Base-by-base conservation (phyloP, 2,797 vertebrate species). In the Erethizon dorsatum region DNA sequence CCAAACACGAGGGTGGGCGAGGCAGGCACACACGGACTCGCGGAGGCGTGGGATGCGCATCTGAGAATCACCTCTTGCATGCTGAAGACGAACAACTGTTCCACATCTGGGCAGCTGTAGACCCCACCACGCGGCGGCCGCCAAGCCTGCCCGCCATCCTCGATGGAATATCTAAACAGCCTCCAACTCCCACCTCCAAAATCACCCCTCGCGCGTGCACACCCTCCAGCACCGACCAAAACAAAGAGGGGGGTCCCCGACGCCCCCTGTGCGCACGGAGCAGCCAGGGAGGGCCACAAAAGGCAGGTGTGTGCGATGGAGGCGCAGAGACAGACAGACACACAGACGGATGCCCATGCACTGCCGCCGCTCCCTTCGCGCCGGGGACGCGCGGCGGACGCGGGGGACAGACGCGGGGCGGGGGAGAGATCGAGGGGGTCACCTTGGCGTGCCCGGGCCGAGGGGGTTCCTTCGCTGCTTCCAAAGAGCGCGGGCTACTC, bases 361-460 rank as follows among this genome's bases (percentile, higher is more conserved):
- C 77, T 14, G 96, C 0, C 86, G 65, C 94, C 63, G 61, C 94
- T 82, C 54, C 54, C 89, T 88, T 15, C 2, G 41, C 0, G 13
- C 88, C 45, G 41, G 78, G 18, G 69, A 47, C 22, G 2, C 6
- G 80, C 41, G 17, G 52, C 26, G 26, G 45, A n/a, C 26, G 2
- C 13, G 47, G 12, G 79, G 65, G 61, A n/a, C 86, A 12, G 45
- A n/a, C 14, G 20, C 63, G 17, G 5, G 57, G 37, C 69, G 63
- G 33, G 77, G 73, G 94, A 67, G 56, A 50, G 71, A 82, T 26
- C 61, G 20, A 31, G 93, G 92, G 91, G 97, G 96, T 98, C 98
- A 98, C 98, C 98, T 98, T 98, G 97, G 97, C 96, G 94, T 93
- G 95, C 94, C 94, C 93, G 88, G 96, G 73, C 90, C 37, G 95